These are phyloP conservation scores for Brachyrhaphis roseni DNA, from an alignment of 2,797 vertebrate genomes.

Conservation along the genomic window DNA sequence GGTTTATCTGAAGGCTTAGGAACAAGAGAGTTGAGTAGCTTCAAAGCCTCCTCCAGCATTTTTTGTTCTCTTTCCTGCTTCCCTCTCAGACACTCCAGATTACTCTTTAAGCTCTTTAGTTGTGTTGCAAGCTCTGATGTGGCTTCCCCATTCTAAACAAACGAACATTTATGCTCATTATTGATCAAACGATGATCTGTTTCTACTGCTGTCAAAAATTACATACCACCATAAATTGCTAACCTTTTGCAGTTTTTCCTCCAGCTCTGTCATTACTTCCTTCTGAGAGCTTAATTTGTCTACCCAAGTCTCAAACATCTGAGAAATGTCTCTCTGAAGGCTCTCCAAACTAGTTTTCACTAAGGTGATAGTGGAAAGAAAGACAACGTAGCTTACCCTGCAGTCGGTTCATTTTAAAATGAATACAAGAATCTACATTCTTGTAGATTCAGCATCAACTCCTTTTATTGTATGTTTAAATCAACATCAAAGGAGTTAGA, in stretches of 20 bases:
- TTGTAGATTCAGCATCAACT: too few relatives aligned
- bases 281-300: constrained; percentile 66
- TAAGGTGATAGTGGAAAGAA: constrained; percentile 43
- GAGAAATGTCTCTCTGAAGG: constrained; percentile 67
- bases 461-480: neutral
- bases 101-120: constrained; percentile 66
- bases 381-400: neutral
- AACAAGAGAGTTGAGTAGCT: constrained; percentile 65
- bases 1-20: constrained; percentile 53
- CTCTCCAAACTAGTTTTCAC: constrained; percentile 70
- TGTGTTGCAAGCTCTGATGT: constrained; percentile 63
- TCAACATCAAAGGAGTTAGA: neutral
- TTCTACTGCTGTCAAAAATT: neutral
- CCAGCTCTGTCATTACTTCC: constrained; percentile 64
- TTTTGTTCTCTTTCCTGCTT: constrained; percentile 68
- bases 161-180: constrained; percentile 5
- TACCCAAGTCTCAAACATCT: constrained; percentile 68
- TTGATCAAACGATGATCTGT: constrained; percentile 9
- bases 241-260: constrained; percentile 76
- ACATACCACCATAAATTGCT: constrained; percentile 5
- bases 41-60: constrained; percentile 72
- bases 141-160: constrained; percentile 57
- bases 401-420: neutral
- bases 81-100: constrained; percentile 66
- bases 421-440: neutral